Percentiles rank a stretch among this genome's conserved stretches.
phyloP scores from a whole-genome alignment of 2,113 vertebrate species.

The Paraplagusia blochii region DNA sequence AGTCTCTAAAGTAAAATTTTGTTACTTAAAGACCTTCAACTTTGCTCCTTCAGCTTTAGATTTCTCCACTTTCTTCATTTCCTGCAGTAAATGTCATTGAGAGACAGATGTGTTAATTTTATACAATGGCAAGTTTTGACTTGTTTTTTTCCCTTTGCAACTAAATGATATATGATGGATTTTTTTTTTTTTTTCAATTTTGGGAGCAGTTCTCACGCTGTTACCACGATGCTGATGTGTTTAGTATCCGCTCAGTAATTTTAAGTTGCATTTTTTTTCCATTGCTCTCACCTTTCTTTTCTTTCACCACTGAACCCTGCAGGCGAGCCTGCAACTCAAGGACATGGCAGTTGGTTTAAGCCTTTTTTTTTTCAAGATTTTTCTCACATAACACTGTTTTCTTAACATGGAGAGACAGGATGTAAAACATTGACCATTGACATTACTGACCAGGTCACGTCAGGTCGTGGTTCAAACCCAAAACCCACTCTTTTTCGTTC shows the following conservation, averaged over 20 bases:
- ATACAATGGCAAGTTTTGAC: no score
- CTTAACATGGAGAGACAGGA: constrained; percentile 19
- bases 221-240: constrained; percentile 2
- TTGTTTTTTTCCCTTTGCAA: neutral
- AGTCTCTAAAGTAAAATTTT: constrained; percentile 17
- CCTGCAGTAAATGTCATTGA: no score
- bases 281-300: constrained; percentile 31
- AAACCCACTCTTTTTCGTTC: neutral
- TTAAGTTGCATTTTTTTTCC: constrained; percentile 26
- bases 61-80: no score
- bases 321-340: constrained; percentile 44
- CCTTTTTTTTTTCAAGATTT: constrained; percentile 32
- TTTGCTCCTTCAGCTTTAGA: no score
- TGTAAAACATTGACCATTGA: constrained; percentile 1
- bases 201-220: neutral
- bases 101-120: no score
- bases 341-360: constrained; percentile 10
- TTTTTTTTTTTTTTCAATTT: neutral
- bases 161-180: no score
- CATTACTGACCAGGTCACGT: constrained; percentile 28
- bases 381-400: constrained; percentile 30
- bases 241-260: neutral
- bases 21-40: constrained; percentile 4
- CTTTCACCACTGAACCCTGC: constrained; percentile 21
- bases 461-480: constrained; percentile 27